Evolutionary conservation across 2,113 vertebrate genomes (phyloP).

Genomic region (Corythoichthys intestinalis): DNA sequence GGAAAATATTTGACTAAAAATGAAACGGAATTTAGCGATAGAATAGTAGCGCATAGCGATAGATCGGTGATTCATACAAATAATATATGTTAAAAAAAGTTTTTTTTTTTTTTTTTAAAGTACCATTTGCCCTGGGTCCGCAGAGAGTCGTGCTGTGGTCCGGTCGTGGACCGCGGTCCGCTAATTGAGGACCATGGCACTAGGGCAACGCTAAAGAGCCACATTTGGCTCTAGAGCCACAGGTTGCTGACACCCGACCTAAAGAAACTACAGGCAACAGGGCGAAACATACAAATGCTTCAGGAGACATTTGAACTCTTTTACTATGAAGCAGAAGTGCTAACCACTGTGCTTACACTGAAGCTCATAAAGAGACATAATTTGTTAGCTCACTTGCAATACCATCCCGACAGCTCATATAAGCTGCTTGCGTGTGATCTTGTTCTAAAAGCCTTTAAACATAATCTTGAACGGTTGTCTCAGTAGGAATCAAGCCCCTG

Average conservation of each 20-base stretch:
- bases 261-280: background rate
- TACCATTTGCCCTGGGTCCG: too few species aligned
- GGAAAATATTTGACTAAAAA: too few species aligned
- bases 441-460: background rate
- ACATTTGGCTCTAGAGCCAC: too few species aligned
- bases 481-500: slow-evolving; percentile 11
- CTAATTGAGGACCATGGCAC: too few species aligned
- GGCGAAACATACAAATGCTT: background rate
- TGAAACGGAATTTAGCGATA: too few species aligned
- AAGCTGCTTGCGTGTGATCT: background rate
- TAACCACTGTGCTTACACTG: background rate
- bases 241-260: background rate
- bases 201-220: too few species aligned
- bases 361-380: background rate
- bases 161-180: too few species aligned
- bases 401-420: background rate
- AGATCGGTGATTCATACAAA: too few species aligned
- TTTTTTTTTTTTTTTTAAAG: too few species aligned
- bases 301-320: background rate
- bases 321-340: background rate
- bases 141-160: too few species aligned
- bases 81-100: too few species aligned
- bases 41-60: too few species aligned
- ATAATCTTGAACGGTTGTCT: background rate
- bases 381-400: background rate